A percentile compares a stretch with the other conserved stretches of the same genome.
These are phyloP conservation scores for Typhlichthys subterraneus DNA, from an alignment of 2,797 vertebrate genomes.

Conservation along the genomic window DNA sequence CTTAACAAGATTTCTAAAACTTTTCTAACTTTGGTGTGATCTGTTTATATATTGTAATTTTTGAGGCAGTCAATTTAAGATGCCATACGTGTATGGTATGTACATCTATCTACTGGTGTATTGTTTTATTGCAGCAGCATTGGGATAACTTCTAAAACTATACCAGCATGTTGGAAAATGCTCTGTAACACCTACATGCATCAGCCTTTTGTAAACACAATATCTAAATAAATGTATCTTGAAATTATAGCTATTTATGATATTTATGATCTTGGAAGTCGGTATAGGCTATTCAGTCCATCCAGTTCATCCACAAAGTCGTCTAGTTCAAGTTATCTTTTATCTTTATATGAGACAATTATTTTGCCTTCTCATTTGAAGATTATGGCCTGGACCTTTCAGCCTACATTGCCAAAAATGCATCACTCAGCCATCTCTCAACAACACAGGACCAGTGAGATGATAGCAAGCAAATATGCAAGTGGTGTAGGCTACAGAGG, in stretches of 20 bases:
- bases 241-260: slow-evolving; percentile 24
- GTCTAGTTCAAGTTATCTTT: too few species aligned
- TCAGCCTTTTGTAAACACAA: slow-evolving; percentile 72
- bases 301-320: too few species aligned
- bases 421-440: too few species aligned
- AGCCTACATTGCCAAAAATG: too few species aligned
- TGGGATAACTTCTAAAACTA: slow-evolving; percentile 40
- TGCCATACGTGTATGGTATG: slow-evolving; percentile 50
- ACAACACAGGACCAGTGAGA: too few species aligned
- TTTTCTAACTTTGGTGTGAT: slow-evolving; percentile 65
- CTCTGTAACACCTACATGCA: slow-evolving; percentile 55
- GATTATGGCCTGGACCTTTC: too few species aligned
- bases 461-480: too few species aligned
- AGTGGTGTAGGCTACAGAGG: too few species aligned
- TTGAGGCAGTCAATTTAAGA: slow-evolving; percentile 42
- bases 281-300: too few species aligned
- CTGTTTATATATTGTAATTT: slow-evolving; percentile 64
- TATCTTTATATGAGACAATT: too few species aligned
- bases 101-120: slow-evolving; percentile 38
- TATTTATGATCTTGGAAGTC: too few species aligned
- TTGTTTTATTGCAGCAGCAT: slow-evolving; percentile 52
- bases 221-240: slow-evolving; percentile 71
- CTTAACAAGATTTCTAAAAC: slow-evolving; percentile 51
- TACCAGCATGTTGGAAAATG: slow-evolving; percentile 55
- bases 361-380: too few species aligned